Evolutionary conservation across 1,140 invertebrate genomes (phyloP), one percentile per base, ranked within the genome.

Genomic region (Hestina assimilis): DNA sequence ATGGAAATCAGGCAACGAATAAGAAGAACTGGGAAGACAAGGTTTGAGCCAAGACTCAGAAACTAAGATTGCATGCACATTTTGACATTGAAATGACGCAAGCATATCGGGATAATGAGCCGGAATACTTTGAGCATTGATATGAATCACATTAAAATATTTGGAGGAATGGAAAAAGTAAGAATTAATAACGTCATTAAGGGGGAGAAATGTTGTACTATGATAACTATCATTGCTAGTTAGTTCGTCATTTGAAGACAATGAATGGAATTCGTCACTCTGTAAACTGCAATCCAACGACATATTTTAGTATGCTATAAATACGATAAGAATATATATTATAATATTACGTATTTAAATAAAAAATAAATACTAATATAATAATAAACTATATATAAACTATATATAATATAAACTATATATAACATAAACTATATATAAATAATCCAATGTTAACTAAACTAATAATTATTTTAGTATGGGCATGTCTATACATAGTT

Each of bases 41-140:
- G 24, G 24, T 8, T 26, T 26, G n/a, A 26, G 24, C 24, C 24
- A 26, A 8, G 24, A 26, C 5, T 26, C 24, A 8, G 24, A 26
- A 26, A 26, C n/a, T 26, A 26, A 26, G n/a, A 26, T 26, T 3
- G 24, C 24, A 26, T 26, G 24, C n/a, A 23, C n/a, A 4, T 26
- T 26, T 26, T 9, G 6, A 11, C 9, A 35, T 12, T 35, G 2
- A 35, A 35, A 35, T 4, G 33, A 11, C 14, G 33, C 15, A 35
- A 35, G 33, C 33, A 35, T 35, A 11, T 35, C 33, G n/a, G 33
- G 33, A 7, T 35, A 35, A 14, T 35, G 33, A 35, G 33, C 33
- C 24, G 24, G 24, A 26, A 26, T 26, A 2, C 24, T 26, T 26
- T 26, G 24, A 9, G 24, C 24, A 9, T 35, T 35, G n/a, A 35